These are phyloP conservation scores for Plusia festucae DNA, from an alignment of 2,888 invertebrate species.

Conservation along the genomic window DNA sequence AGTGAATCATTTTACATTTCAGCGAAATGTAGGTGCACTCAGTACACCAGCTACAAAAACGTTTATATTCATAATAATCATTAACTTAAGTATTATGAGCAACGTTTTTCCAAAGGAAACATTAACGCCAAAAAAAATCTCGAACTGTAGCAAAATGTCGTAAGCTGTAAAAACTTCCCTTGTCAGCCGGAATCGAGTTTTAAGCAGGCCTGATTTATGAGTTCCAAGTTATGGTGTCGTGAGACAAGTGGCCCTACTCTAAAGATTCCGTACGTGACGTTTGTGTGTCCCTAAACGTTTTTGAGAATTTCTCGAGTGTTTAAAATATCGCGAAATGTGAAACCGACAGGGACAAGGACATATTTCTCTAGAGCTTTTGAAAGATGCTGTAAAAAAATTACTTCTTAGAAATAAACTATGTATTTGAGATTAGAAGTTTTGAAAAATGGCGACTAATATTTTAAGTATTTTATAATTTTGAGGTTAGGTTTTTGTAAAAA, in stretches of 20 bases:
- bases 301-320: constrained; percentile 63
- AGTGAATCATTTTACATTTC: background rate
- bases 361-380: constrained; percentile 38
- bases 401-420: constrained; percentile 37
- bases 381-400: constrained; percentile 30
- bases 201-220: constrained; percentile 86
- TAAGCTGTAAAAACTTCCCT: constrained; percentile 55
- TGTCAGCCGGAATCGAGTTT: constrained; percentile 66
- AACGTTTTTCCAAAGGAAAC: background rate
- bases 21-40: background rate
- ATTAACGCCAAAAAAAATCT: constrained; percentile 10
- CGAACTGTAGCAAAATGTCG: constrained; percentile 45
- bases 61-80: background rate
- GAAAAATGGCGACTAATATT: background rate
- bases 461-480: no score
- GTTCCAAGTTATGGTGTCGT: constrained; percentile 72
- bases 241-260: constrained; percentile 78
- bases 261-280: constrained; percentile 70
- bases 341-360: constrained; percentile 41
- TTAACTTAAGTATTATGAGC: background rate
- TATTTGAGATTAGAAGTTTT: constrained; percentile 25
- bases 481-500: no score
- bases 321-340: constrained; percentile 70
- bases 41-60: background rate
- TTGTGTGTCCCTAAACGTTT: constrained; percentile 65